Base-by-base conservation (phyloP, 2,888 invertebrate genomes). In the Pristionchus mayeri region DNA sequence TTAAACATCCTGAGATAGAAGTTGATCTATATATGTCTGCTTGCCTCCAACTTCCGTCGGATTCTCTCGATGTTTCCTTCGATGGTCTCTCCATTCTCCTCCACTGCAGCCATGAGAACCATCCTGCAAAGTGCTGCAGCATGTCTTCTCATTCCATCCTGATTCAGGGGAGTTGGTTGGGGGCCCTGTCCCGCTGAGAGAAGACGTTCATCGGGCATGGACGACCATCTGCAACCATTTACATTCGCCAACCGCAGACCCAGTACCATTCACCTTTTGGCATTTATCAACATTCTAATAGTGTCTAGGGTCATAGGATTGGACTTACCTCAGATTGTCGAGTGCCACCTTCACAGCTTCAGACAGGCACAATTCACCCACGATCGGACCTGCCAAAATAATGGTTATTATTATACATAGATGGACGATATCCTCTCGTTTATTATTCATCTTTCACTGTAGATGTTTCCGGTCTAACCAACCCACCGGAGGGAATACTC, bases 31-130 rank as follows among this genome's bases (percentile, higher is more conserved):
- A 44, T 13, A 13, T 44, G 13, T 44, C 44, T 44, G 44, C 44
- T 44, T 18, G 67, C 84, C 67, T 71, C n/a, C 44, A 87, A 16
- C 24, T 75, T 78, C 52, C 87, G 85, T 67, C 75, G 81, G 7
- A 87, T 57, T 27, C 21, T 52, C 76, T 76, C 78, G 50, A 48
- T 71, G 24, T 44, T 44, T 71, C 40, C 71, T 40, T 71, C 71
- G 24, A 71, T 24, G 24, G 40, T 44, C 48, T 50, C 50, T 52
- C 50, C 78, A 30, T 9, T 34, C 30, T 78, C 50, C 24, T 52
- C 40, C 18, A 78, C 30, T 30, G 50, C 78, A 7, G 52, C 52
- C 34, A 30, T 7, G 50, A 78, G 30, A 48, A 48, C 27, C 9
- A 40, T 13, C 40, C 11, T n/a, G 18, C 80, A 60, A 9, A 54